Conservation (phyloP, 1,140 invertebrate species). For the Ptiloglossa arizonensis region DNA sequence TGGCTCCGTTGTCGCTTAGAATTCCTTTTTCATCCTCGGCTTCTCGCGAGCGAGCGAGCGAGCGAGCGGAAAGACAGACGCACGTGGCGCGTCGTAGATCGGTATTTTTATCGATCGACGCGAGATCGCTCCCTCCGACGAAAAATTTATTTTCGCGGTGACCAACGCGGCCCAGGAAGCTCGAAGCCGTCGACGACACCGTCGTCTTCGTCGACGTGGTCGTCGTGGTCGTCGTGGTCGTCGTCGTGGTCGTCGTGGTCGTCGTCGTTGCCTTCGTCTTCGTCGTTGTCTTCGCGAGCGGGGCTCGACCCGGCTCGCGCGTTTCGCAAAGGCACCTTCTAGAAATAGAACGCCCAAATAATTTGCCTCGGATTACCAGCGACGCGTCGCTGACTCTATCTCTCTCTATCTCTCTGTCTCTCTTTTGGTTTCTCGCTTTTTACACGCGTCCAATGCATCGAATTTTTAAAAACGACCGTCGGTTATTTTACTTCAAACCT, state of each 20-base stretch:
- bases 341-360: constrained; percentile 83
- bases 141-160: constrained; percentile 67
- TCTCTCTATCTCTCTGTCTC: constrained; percentile 27
- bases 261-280: constrained; percentile 48
- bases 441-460: background rate
- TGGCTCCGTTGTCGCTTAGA: background rate
- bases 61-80: background rate
- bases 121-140: constrained; percentile 25
- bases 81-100: constrained; percentile 5
- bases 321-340: constrained; percentile 82
- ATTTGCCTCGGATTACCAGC: constrained; percentile 82
- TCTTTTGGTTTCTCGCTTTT: constrained; percentile 11
- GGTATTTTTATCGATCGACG: constrained; percentile 60
- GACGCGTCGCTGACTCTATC: constrained; percentile 64
- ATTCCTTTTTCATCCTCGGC: background rate
- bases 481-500: background rate
- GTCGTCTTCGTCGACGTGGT: constrained; percentile 26
- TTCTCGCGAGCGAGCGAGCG: background rate
- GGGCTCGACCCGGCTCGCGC: constrained; percentile 72
- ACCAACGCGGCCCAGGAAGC: constrained; percentile 44
- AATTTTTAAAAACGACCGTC: constrained; percentile 5
- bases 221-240: constrained; percentile 50
- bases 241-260: constrained; percentile 38
- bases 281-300: constrained; percentile 63
- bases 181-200: constrained; percentile 40